phyloP scores from a whole-genome alignment of 2,888 invertebrate species.

The Ernsta delagoae region DNA sequence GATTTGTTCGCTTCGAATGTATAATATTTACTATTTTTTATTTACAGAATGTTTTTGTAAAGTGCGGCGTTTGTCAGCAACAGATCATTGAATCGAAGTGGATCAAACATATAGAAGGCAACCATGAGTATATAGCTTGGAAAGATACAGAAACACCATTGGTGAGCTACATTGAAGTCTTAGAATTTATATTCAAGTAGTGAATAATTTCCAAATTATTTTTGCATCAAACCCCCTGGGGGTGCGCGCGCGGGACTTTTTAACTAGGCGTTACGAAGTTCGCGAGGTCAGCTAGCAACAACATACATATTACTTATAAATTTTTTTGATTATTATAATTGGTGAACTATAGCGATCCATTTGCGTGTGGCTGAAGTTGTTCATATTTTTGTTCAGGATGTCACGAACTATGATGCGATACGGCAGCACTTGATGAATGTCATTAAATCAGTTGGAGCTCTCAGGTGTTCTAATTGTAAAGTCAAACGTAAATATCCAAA shows the following conservation, averaged over 20 bases:
- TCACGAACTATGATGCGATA: slow-evolving; percentile 46
- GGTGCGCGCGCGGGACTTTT: too few relatives aligned
- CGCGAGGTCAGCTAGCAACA: too few relatives aligned
- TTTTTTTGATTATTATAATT: too few relatives aligned
- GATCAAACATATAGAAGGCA: slow-evolving; percentile 20
- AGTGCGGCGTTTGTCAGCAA: slow-evolving; percentile 27
- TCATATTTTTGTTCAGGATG: slow-evolving; percentile 41
- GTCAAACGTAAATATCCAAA: slow-evolving; percentile 42
- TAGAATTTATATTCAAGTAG: not conserved
- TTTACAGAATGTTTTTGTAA: slow-evolving; percentile 11
- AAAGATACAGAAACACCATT: slow-evolving; percentile 41
- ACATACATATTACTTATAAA: too few relatives aligned
- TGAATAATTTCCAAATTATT: not conserved
- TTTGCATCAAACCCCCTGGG: too few relatives aligned
- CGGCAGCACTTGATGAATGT: slow-evolving; percentile 50
- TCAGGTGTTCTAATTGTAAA: slow-evolving; percentile 50
- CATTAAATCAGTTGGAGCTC: slow-evolving; percentile 43
- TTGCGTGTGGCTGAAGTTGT: not conserved
- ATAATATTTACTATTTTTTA: not conserved
- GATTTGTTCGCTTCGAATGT: too few relatives aligned
- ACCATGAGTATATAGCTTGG: slow-evolving; percentile 41
- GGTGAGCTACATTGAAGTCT: slow-evolving; percentile 33
- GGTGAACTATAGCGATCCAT: not conserved
- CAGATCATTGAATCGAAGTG: slow-evolving; percentile 13
- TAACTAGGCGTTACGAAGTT: too few relatives aligned